Base-by-base conservation (phyloP, 2,888 invertebrate genomes). In the Eupeodes latifasciatus region DNA sequence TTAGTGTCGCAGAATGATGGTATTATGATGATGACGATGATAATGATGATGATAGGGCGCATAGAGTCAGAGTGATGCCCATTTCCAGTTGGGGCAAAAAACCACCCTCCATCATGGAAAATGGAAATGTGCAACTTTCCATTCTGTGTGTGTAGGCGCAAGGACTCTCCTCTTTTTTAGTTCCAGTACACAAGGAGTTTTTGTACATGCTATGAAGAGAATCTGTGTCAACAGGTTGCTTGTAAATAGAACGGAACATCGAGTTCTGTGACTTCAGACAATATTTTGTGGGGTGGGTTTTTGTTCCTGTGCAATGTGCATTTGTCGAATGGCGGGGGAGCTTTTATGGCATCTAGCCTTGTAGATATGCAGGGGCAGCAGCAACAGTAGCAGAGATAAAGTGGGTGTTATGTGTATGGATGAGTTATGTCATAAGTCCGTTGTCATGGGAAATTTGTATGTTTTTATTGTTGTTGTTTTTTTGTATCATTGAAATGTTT, bases 211-310 rank as follows among this genome's bases (percentile, higher is more conserved):
- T 27, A 69, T 16, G 40, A 71, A 74, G 71, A 57, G 81, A 88
- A 88, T 88, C 81, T 88, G 88, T 88, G 88, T 88, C 88, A 88
- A 88, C 88, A 88, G 88, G 88, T 88, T 88, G 88, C 84, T 78
- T 85, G 88, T 88, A 88, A 88, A 88, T 88, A 88, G 88, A 88
- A 88, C 88, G 85, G 85, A 88, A 88, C 85, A 88, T 81, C 59
- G 81, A 81, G 80, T 85, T 74, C 81, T 85, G 75, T 85, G 69
- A 88, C 81, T 88, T 81, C 72, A 81, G 84, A 81, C 81, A 75
- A 47, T 71, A 57, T 55, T 76, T 72, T 81, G 12, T 49, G 27
- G 69, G 81, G 81, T 78, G 81, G 64, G 88, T 61, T 77, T 44
- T 76, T 36, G 40, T 55, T 5, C 16, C n/a, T 72, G 44, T 72